Base-by-base conservation (phyloP, 2,888 invertebrate species). In the Mythimna loreyi region DNA sequence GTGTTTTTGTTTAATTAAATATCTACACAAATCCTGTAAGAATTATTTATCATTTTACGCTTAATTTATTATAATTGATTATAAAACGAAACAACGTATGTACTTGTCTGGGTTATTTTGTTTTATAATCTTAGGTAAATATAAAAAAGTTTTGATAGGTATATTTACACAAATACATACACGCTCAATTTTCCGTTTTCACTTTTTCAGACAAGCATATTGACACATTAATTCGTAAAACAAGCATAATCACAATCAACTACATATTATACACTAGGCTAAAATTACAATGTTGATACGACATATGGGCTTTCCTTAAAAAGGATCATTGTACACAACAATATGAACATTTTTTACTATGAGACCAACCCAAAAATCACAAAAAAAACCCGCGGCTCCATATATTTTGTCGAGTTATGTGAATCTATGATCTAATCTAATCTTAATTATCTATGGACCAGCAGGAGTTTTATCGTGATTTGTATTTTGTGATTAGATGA, bases 91-190 rank as follows among this genome's bases (percentile, higher is more conserved):
- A 28, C 16, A 16, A 25, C 23, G 23, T 49, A 30, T 30, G 4
- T 21, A 30, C n/a, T n/a, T 30, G 11, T 0, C 8, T 72, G 21
- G 21, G 11, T 72, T n/a, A 3, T 50, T n/a, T 16, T 60, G 47
- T 23, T 8, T 23, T n/a, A 40, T 28, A 40, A 30, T 49, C n/a
- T 53, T 53, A 30, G 2, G 30, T 5, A n/a, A 0, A 4, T n/a
- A 53, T 19, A 25, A 25, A 50, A 25, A 52, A 1, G 1, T 19
- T 16, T 40, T 40, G 11, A 19, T 13, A n/a, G n/a, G n/a, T n/a
- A 49, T 13, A 1, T 11, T 13, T 21, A 33, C 28, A 49, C 13
- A 43, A 11, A n/a, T 6, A 16, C 16, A 23, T n/a, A 33, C 19
- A 56, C 28, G 43, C 16, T 30, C 33, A 47, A 5, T n/a, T n/a